These are phyloP conservation scores for Diorhabda elongata DNA, from an alignment of 1,140 invertebrate species.

Conservation along the genomic window DNA sequence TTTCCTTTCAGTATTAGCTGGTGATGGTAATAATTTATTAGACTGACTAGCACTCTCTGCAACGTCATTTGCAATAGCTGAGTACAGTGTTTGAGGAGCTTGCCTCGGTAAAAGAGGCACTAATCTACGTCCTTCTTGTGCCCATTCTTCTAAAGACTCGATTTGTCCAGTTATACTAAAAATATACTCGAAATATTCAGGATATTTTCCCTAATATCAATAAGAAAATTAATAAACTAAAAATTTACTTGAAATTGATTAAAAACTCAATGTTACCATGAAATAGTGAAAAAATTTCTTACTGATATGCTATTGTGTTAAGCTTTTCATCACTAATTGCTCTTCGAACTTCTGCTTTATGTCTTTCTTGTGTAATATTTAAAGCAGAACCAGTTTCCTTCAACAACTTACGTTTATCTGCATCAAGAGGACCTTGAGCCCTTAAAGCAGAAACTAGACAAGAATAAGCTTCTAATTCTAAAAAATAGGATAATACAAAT, in stretches of 20 bases:
- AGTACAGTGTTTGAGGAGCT: slow-evolving; percentile 77
- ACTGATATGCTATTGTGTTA: slow-evolving; percentile 83
- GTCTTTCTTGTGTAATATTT: slow-evolving; percentile 83
- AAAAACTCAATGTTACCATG: neutral
- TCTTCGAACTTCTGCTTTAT: slow-evolving; percentile 83
- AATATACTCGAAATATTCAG: slow-evolving; percentile 2
- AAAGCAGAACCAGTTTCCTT: slow-evolving; percentile 75
- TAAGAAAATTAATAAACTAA: neutral
- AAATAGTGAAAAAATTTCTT: slow-evolving; percentile 43
- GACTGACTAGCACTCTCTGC: slow-evolving; percentile 52
- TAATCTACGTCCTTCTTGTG: slow-evolving; percentile 75
- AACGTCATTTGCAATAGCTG: slow-evolving; percentile 73
- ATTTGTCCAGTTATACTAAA: slow-evolving; percentile 72
- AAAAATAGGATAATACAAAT: slow-evolving; percentile 1
- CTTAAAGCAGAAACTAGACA: slow-evolving; percentile 82
- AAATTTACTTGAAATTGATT: neutral
- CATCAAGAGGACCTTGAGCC: slow-evolving; percentile 82
- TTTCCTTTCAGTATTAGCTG: slow-evolving; percentile 43
- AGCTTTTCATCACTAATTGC: slow-evolving; percentile 88
- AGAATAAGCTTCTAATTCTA: slow-evolving; percentile 85
- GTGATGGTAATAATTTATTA: slow-evolving; percentile 48
- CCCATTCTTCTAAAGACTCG: slow-evolving; percentile 75
- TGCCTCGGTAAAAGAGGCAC: slow-evolving; percentile 78
- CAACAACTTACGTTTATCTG: slow-evolving; percentile 78
- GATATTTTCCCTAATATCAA: neutral